A percentile compares a stretch with the other conserved stretches of the same genome.
These are phyloP conservation scores for Halichoeres trimaculatus DNA, from an alignment of 2,113 vertebrate genomes.

Conservation along the genomic window DNA sequence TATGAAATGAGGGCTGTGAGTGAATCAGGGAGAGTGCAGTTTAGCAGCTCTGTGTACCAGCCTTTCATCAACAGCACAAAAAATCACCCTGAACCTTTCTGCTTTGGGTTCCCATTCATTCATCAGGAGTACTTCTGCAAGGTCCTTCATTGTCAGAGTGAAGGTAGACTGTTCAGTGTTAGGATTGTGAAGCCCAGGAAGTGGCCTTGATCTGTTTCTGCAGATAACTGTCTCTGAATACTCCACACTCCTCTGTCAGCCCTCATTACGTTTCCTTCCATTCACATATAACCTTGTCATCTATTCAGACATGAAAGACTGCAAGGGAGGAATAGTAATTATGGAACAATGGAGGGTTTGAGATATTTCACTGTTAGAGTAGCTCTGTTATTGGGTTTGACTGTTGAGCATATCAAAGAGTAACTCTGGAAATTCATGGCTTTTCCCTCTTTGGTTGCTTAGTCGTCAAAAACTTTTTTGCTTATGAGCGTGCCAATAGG, in stretches of 20 bases:
- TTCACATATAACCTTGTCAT: slow-evolving; percentile 61
- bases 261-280: slow-evolving; percentile 59
- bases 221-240: slow-evolving; percentile 48
- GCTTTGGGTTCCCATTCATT: background rate
- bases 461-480: no score
- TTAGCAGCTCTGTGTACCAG: slow-evolving; percentile 23
- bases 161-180: slow-evolving; percentile 15
- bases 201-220: slow-evolving; percentile 49
- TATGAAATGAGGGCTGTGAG: slow-evolving; percentile 41
- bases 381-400: background rate
- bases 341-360: slow-evolving; percentile 23
- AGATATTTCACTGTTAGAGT: slow-evolving; percentile 12
- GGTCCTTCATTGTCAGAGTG: slow-evolving; percentile 34
- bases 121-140: slow-evolving; percentile 5
- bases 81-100: background rate
- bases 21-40: slow-evolving; percentile 27
- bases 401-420: background rate
- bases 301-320: slow-evolving; percentile 31
- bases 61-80: slow-evolving; percentile 21
- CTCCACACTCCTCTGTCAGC: background rate
- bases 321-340: slow-evolving; percentile 6
- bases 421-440: no score
- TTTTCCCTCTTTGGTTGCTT: no score
- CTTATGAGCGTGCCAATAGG: no score
- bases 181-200: slow-evolving; percentile 53